phyloP scores from a whole-genome alignment of 2,113 vertebrate genomes.

The Natator depressus region DNA sequence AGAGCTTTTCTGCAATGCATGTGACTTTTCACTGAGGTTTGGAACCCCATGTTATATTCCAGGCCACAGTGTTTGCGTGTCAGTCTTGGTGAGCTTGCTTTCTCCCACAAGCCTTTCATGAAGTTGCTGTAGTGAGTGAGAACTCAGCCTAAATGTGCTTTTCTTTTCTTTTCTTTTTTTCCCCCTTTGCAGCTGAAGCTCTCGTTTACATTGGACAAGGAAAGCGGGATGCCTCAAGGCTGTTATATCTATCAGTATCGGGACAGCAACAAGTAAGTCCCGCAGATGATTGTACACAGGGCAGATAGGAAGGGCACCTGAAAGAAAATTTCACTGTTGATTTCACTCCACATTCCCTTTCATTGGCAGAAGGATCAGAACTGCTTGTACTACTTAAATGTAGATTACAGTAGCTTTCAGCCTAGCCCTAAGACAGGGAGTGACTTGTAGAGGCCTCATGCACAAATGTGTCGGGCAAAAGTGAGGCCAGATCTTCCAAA shows the following conservation, averaged over 20 bases:
- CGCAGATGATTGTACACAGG: fast-evolving
- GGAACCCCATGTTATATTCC: constrained; percentile 59
- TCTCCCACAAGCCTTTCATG: constrained; percentile 8
- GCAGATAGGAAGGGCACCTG: not conserved
- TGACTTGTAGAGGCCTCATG: not conserved
- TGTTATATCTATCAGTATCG: constrained; percentile 94
- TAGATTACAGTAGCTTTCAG: constrained; percentile 28
- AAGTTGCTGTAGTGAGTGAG: constrained; percentile 12
- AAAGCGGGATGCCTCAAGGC: constrained; percentile 94
- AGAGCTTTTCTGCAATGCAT: constrained; percentile 62
- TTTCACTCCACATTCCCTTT: not conserved
- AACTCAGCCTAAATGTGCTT: constrained; percentile 37
- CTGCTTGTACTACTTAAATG: constrained; percentile 29
- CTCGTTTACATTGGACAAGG: constrained; percentile 91
- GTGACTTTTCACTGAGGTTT: constrained; percentile 73
- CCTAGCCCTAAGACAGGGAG: constrained; percentile 4
- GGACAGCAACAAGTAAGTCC: constrained; percentile 96
- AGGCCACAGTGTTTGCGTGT: constrained; percentile 62
- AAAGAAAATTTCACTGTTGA: not conserved
- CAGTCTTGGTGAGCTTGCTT: constrained; percentile 7
- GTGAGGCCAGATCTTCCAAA: not conserved
- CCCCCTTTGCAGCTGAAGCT: constrained; percentile 84
- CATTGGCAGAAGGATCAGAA: not conserved
- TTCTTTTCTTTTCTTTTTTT: not conserved
- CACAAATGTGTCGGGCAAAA: not conserved